Evolutionary conservation across 2,888 invertebrate genomes (phyloP).

Genomic region (Digitonthophagus gazella): DNA sequence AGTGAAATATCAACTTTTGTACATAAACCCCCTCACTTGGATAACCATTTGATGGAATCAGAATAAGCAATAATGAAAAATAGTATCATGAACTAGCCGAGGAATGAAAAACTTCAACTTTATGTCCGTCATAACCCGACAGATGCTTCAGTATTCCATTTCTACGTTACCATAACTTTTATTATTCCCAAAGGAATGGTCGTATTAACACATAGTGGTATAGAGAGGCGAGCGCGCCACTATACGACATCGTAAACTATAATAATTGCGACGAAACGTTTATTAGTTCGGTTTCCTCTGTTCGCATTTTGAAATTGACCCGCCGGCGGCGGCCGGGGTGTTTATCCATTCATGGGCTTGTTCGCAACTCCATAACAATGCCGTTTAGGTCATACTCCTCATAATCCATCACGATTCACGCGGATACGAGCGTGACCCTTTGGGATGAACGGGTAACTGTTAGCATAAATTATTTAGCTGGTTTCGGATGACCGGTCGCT

Average conservation of each 20-base stretch:
- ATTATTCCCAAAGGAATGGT: background rate
- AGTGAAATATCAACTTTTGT: background rate
- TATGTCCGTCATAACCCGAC: background rate
- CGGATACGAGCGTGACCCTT: background rate
- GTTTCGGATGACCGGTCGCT: background rate
- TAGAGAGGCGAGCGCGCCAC: background rate
- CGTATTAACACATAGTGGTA: background rate
- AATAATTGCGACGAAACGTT: background rate
- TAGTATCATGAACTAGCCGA: background rate
- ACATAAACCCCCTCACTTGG: too few species aligned
- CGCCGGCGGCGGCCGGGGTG: background rate
- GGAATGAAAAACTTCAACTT: background rate
- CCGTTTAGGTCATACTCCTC: background rate
- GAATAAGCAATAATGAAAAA: background rate
- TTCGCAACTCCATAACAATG: background rate
- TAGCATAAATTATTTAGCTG: background rate
- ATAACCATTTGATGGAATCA: background rate
- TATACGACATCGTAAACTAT: background rate
- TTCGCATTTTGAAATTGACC: background rate
- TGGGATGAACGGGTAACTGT: background rate
- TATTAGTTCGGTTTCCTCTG: background rate
- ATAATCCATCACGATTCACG: background rate
- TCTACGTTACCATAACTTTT: background rate
- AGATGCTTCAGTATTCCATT: background rate
- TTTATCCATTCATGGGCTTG: background rate